A percentile compares a stretch with the other conserved stretches of the same genome.
Conservation (phyloP, 2,888 invertebrate species). For the Hirtodrosophila confusa region DNA sequence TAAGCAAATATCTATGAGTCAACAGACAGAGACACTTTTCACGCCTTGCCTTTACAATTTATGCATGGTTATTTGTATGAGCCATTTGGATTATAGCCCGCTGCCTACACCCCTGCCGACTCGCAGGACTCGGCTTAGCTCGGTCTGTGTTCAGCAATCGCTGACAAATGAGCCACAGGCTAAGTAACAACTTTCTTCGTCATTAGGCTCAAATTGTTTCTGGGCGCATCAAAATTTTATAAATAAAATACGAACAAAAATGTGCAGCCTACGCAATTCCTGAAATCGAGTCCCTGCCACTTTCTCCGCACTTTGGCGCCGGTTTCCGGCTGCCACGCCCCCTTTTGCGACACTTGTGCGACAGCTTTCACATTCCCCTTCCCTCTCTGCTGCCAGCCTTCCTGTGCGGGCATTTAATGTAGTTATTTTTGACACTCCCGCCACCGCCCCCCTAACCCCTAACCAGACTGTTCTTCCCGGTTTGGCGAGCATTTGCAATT, state of each 20-base stretch:
- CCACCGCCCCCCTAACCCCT: not conserved
- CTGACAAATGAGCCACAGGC: conserved; percentile 80
- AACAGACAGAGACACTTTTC: conserved; percentile 53
- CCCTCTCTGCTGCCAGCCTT: not conserved
- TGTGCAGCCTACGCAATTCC: conserved; percentile 50
- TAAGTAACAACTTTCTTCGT: conserved; percentile 79
- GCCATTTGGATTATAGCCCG: conserved; percentile 63
- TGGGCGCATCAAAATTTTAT: conserved; percentile 37
- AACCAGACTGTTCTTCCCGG: not conserved
- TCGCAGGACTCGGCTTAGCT: conserved; percentile 3
- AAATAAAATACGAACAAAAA: not conserved
- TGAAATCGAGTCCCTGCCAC: conserved; percentile 39
- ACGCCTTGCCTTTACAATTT: conserved; percentile 62
- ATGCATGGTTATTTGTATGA: conserved; percentile 68
- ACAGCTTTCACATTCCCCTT: not conserved
- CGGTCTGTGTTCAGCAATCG: conserved; percentile 52
- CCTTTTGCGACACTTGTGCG: not conserved
- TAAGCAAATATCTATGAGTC: conserved; percentile 51
- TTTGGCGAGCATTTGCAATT: conserved; percentile 65
- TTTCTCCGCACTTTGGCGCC: conserved; percentile 64
- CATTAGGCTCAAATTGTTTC: conserved; percentile 78
- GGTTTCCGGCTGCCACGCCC: conserved; percentile 55
- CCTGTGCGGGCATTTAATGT: no score
- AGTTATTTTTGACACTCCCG: conserved; percentile 60
- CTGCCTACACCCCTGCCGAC: no score